Evolutionary conservation across 2,888 invertebrate genomes (phyloP).

Genomic region (Drosophila macrospina): DNA sequence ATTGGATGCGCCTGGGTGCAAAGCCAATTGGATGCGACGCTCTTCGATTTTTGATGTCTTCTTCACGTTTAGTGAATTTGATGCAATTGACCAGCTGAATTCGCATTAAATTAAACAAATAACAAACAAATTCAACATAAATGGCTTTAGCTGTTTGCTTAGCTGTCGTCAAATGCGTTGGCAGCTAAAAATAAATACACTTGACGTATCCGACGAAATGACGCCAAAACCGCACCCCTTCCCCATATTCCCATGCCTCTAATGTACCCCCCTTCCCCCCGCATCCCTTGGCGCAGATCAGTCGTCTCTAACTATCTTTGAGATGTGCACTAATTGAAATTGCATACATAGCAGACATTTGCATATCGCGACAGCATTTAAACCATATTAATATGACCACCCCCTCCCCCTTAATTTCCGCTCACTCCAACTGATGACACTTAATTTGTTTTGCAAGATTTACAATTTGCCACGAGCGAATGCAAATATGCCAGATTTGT

Average conservation of each 20-base stretch:
- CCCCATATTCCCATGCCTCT: neutral
- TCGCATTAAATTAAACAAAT: slow-evolving; percentile 31
- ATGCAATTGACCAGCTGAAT: slow-evolving; percentile 59
- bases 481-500: slow-evolving; percentile 46
- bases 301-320: slow-evolving; percentile 62
- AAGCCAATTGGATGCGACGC: slow-evolving; percentile 58
- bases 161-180: slow-evolving; percentile 61
- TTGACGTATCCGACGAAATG: slow-evolving; percentile 31
- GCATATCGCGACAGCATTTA: slow-evolving; percentile 50
- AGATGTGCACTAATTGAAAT: slow-evolving; percentile 68
- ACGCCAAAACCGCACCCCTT: slow-evolving; percentile 2
- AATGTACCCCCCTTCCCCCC: neutral
- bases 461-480: slow-evolving; percentile 51
- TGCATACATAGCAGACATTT: slow-evolving; percentile 38
- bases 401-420: neutral
- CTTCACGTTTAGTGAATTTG: slow-evolving; percentile 44
- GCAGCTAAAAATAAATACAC: slow-evolving; percentile 60
- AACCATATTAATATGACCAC: slow-evolving; percentile 47
- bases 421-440: slow-evolving; percentile 45
- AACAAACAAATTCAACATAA: slow-evolving; percentile 19
- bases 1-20: slow-evolving; percentile 54
- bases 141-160: slow-evolving; percentile 36
- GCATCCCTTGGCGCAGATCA: slow-evolving; percentile 7
- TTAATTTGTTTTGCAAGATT: slow-evolving; percentile 60
- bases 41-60: slow-evolving; percentile 56